A percentile compares a stretch with the other conserved stretches of the same genome.
Evolutionary conservation across 2,797 vertebrate species (phyloP).

Genomic region (Pampus argenteus): DNA sequence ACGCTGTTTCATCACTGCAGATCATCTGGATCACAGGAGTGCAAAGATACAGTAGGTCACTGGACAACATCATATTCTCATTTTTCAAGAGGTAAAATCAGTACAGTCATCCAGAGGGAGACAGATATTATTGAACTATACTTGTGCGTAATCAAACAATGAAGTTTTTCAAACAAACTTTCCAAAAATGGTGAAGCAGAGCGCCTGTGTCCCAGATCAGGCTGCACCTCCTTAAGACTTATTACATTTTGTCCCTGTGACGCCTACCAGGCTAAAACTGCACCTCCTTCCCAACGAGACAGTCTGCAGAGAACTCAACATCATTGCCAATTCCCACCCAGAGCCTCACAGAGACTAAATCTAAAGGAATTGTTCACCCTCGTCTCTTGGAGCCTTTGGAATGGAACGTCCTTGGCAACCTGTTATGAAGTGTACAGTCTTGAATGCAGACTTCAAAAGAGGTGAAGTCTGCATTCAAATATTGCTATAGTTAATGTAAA

Average conservation of each 20-base stretch:
- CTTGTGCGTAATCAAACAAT: neutral
- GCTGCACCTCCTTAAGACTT: neutral
- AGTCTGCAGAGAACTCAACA: neutral
- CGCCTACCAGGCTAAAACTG: neutral
- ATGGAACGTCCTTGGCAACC: neutral
- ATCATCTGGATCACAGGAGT: slow-evolving; percentile 19
- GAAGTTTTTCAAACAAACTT: neutral
- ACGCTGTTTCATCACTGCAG: slow-evolving; percentile 21
- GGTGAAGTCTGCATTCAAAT: neutral
- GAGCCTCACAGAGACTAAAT: neutral
- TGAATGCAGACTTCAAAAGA: neutral
- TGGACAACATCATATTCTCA: neutral
- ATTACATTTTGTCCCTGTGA: neutral
- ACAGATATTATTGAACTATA: neutral
- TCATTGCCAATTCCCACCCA: neutral
- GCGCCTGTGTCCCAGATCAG: neutral
- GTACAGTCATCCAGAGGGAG: neutral
- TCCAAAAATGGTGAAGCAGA: neutral
- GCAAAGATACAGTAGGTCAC: neutral
- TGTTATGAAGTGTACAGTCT: neutral
- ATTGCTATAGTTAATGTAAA: neutral
- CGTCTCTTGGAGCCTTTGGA: neutral
- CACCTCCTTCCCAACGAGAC: neutral
- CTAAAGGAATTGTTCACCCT: neutral
- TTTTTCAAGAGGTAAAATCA: slow-evolving; percentile 7